Conservation (phyloP, 2,113 vertebrate genomes). For the Stictonetta naevosa region DNA sequence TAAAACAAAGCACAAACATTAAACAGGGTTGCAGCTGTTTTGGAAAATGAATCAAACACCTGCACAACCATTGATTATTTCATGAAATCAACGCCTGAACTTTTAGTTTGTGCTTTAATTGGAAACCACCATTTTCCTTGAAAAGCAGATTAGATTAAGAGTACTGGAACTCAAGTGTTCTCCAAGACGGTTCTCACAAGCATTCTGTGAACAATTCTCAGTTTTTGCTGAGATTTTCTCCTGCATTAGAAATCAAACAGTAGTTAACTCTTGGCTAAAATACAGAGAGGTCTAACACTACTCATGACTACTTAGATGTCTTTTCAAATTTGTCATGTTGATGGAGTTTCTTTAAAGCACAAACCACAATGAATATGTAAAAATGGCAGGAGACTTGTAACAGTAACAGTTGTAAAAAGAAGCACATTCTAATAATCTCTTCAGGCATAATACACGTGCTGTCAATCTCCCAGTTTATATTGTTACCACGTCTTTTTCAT, state of each 20-base stretch:
- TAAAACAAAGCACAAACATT: background rate
- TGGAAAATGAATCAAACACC: background rate
- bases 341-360: slow-evolving; percentile 39
- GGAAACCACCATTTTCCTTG: background rate
- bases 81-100: background rate
- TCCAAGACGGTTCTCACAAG: background rate
- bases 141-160: background rate
- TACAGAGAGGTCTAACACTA: fast-evolving
- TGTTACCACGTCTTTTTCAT: background rate
- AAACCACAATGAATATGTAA: background rate
- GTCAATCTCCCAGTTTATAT: background rate
- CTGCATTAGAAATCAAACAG: background rate
- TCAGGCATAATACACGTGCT: background rate
- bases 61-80: background rate
- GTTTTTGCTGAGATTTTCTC: background rate
- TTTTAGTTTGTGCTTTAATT: slow-evolving; percentile 8
- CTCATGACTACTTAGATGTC: background rate
- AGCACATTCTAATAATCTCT: background rate
- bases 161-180: fast-evolving
- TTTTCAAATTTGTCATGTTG: background rate
- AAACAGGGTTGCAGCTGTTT: background rate
- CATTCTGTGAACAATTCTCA: background rate
- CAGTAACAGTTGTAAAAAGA: background rate
- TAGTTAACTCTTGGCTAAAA: background rate
- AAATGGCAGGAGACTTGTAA: background rate